Evolutionary conservation across 2,113 vertebrate genomes (phyloP), one percentile per base, ranked within the genome.

Genomic region (Tamias sibiricus): DNA sequence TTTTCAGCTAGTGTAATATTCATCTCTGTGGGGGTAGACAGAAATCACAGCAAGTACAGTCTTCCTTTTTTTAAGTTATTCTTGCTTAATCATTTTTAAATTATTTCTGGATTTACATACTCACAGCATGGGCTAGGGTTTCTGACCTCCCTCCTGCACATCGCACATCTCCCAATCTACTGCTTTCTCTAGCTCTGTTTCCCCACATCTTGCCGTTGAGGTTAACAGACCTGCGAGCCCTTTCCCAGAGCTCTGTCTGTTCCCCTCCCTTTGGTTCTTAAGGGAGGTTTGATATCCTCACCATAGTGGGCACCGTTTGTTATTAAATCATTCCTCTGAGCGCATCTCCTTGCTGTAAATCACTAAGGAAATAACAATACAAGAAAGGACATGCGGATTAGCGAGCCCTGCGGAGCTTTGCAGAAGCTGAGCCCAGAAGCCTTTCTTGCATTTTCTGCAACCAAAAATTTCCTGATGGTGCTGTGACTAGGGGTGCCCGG

Each of bases 251-350:
- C 75, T 76, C 35, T 69, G 20, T 52, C 40, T 57, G 32, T 8
- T 68, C 64, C 10, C 14, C 54, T 75, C 40, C 14, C n/a, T 77
- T 74, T 47, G 54, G 77, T 71, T 95, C 49, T 49, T 30, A 86
- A 68, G 0, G 14, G 19, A 76, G 68, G 42, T 47, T 92, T 91
- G 85, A 71, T 85, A 54, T 64, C 44, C 92, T 87, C 32, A 37
- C 75, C 69, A 9, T 0, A 77, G 32, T 7, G 16, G 19, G 62
- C 81, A 89, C 77, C 8, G 4, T 71, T 85, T 49, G 40, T 79
- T 91, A 95, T 91, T 62, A 95, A 96, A 95, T 94, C 82, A 83
- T 86, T 82, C 75, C 82, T 95, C 64, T 40, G 79, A 20, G 86
- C 32, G n/a, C 91, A 72, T 90, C 83, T 91, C 66, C 87, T 57